phyloP scores from a whole-genome alignment of 2,888 invertebrate genomes.

The Drosophila ustulata region DNA sequence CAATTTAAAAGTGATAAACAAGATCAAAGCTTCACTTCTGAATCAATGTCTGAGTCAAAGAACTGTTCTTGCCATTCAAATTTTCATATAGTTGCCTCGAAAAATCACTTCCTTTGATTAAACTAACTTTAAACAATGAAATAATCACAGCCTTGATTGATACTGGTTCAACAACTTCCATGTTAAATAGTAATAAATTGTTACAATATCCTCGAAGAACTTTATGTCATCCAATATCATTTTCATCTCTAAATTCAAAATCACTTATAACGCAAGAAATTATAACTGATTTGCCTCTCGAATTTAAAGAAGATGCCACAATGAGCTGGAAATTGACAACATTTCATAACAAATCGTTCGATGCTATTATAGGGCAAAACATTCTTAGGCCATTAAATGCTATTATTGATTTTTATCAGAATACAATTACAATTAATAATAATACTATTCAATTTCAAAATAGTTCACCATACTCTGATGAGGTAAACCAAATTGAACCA shows the following conservation, averaged over 20 bases:
- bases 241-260: too few species aligned
- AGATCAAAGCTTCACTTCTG: constrained; percentile 23
- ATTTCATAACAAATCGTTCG: constrained; percentile 35
- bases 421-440: constrained; percentile 25
- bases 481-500: constrained; percentile 19
- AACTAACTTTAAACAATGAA: too few species aligned
- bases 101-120: too few species aligned
- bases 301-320: constrained; percentile 35
- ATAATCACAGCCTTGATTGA: too few species aligned
- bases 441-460: constrained; percentile 23
- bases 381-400: constrained; percentile 41
- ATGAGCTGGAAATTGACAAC: constrained; percentile 48
- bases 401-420: constrained; percentile 39
- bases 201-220: too few species aligned
- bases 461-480: constrained; percentile 22
- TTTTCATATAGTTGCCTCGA: constrained; percentile 45
- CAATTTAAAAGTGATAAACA: constrained; percentile 21
- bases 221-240: too few species aligned
- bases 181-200: too few species aligned
- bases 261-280: too few species aligned
- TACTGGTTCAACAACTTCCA: too few species aligned
- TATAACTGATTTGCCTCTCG: too few species aligned
- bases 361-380: constrained; percentile 37
- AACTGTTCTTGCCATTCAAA: constrained; percentile 42
- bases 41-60: constrained; percentile 29